These are phyloP conservation scores for Oreamnos americanus DNA, from an alignment of 2,113 vertebrate species.

Conservation along the genomic window DNA sequence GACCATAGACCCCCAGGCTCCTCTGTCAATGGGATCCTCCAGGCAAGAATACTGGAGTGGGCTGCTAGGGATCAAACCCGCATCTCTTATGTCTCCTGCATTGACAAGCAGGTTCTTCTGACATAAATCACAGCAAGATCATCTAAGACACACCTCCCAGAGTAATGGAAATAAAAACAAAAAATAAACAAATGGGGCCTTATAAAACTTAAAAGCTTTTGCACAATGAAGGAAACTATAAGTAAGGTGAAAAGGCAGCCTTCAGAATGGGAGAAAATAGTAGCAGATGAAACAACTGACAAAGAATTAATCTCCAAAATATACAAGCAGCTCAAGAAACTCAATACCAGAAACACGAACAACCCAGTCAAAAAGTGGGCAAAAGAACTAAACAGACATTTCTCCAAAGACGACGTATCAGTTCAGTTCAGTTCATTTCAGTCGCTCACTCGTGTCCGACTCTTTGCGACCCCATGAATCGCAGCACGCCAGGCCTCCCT, in stretches of 20 bases:
- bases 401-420: not conserved
- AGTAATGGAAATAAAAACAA: not conserved
- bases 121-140: not conserved
- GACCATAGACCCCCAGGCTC: not conserved
- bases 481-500: too few relatives aligned
- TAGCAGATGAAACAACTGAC: not conserved
- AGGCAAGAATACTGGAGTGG: not conserved
- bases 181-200: not conserved
- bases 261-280: not conserved
- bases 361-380: not conserved
- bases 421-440: too few relatives aligned
- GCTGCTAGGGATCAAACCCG: not conserved
- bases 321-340: not conserved
- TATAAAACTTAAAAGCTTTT: not conserved
- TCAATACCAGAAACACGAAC: not conserved
- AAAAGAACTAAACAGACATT: not conserved
- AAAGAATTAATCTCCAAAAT: not conserved
- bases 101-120: not conserved
- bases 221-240: not conserved
- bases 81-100: not conserved
- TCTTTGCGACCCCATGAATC: too few relatives aligned
- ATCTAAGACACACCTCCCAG: not conserved
- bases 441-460: accelerated
- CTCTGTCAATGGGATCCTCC: not conserved
- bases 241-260: not conserved